Conservation (phyloP, 2,888 invertebrate genomes). For the Caenorhabditis doughertyi region DNA sequence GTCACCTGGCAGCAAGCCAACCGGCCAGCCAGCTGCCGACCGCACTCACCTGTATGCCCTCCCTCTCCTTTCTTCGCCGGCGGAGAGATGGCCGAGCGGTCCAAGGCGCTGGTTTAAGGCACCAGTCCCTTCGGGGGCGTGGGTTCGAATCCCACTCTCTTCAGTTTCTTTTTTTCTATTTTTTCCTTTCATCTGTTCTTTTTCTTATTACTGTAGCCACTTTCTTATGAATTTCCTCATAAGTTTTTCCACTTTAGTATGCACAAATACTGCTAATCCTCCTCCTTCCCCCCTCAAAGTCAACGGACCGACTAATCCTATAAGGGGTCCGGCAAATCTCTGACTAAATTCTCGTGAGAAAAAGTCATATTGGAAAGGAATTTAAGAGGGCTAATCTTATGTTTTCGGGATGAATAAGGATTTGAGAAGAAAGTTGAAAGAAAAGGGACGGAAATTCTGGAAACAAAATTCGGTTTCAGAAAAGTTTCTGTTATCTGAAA, state of each 20-base stretch:
- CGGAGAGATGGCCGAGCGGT: conserved; percentile 88
- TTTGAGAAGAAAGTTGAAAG: background rate
- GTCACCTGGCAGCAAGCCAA: too few relatives aligned
- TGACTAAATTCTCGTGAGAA: conserved; percentile 21
- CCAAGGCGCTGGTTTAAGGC: conserved; percentile 93
- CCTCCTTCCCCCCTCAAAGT: background rate
- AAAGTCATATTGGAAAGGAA: background rate
- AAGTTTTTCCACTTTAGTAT: too few relatives aligned
- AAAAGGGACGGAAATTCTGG: too few relatives aligned
- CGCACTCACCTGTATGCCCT: too few relatives aligned
- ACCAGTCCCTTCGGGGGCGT: conserved; percentile 90
- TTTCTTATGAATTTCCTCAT: background rate
- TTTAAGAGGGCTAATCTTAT: conserved; percentile 4
- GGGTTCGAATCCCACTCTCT: conserved; percentile 90
- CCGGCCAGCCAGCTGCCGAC: too few relatives aligned
- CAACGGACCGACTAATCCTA: conserved; percentile 6
- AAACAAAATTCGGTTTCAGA: background rate
- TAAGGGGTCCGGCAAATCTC: conserved; percentile 9
- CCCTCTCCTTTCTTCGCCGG: background rate
- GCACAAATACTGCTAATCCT: too few relatives aligned
- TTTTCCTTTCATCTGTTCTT: background rate
- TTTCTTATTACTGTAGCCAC: too few relatives aligned
- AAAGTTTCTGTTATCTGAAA: too few relatives aligned
- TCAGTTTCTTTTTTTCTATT: background rate
- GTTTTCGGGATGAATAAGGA: background rate